Evolutionary conservation across 2,113 vertebrate species (phyloP).

Genomic region (Picathartes gymnocephalus): DNA sequence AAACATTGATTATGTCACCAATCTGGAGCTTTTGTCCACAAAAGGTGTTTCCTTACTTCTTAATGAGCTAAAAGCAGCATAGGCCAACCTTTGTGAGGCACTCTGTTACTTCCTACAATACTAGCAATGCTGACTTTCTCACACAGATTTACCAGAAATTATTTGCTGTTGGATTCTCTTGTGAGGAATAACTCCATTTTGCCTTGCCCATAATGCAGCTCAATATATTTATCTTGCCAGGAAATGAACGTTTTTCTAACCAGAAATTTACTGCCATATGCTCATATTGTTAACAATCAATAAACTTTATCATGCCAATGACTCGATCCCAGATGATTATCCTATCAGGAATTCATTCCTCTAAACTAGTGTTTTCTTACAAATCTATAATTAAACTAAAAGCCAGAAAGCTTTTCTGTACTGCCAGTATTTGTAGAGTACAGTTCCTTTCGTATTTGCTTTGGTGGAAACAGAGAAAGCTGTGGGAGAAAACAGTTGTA

Average conservation of each 20-base stretch:
- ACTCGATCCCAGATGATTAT: slow-evolving; percentile 18
- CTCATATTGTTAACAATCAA: slow-evolving; percentile 31
- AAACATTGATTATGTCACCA: neutral
- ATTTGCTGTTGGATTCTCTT: neutral
- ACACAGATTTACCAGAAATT: neutral
- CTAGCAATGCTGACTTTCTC: neutral
- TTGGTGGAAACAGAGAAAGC: neutral
- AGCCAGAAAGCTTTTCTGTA: neutral
- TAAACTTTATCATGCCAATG: slow-evolving; percentile 15
- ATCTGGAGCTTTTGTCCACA: neutral
- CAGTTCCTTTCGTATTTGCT: neutral
- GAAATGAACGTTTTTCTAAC: slow-evolving; percentile 9
- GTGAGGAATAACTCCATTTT: slow-evolving; percentile 3
- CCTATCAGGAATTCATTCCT: slow-evolving; percentile 11
- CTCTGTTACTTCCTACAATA: neutral
- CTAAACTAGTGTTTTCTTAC: neutral
- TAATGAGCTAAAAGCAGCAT: neutral
- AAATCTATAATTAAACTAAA: slow-evolving; percentile 19
- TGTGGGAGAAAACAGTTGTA: neutral
- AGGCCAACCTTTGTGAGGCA: neutral
- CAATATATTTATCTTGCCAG: slow-evolving; percentile 14
- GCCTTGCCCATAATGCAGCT: neutral
- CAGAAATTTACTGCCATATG: neutral
- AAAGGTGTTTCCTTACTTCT: neutral
- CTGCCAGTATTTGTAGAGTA: neutral